Evolutionary conservation across 2,113 vertebrate species (phyloP).

Genomic region (Taxidea taxus): DNA sequence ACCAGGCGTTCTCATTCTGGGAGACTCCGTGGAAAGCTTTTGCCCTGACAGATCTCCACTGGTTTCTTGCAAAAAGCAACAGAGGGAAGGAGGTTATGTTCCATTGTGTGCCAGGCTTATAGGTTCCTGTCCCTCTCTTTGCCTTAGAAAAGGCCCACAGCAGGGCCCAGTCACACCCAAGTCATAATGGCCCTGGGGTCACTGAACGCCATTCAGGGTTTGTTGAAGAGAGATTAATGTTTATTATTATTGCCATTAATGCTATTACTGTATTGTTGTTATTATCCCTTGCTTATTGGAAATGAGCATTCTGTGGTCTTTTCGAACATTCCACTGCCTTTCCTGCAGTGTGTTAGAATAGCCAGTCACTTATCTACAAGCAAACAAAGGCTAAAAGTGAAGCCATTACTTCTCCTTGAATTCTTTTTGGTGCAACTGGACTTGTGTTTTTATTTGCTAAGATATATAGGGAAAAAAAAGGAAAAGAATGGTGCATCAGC

Average conservation of each 20-base stretch:
- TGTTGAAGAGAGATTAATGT: slow-evolving; percentile 64
- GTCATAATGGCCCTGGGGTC: slow-evolving; percentile 57
- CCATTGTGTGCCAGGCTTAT: slow-evolving; percentile 36
- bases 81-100: slow-evolving; percentile 46
- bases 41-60: slow-evolving; percentile 48
- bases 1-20: slow-evolving; percentile 42
- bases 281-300: slow-evolving; percentile 48
- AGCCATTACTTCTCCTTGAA: background rate
- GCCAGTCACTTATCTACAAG: slow-evolving; percentile 29
- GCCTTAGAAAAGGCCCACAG: slow-evolving; percentile 49
- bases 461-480: background rate
- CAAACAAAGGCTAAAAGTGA: slow-evolving; percentile 57
- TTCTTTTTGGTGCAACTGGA: background rate
- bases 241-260: slow-evolving; percentile 66
- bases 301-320: slow-evolving; percentile 68
- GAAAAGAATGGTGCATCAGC: background rate
- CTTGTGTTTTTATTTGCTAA: background rate
- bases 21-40: slow-evolving; percentile 62
- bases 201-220: slow-evolving; percentile 47
- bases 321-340: slow-evolving; percentile 45
- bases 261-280: slow-evolving; percentile 48
- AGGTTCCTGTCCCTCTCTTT: slow-evolving; percentile 29
- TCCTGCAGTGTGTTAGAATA: slow-evolving; percentile 16
- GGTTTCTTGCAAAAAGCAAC: slow-evolving; percentile 33
- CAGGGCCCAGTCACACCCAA: slow-evolving; percentile 20